Evolutionary conservation across 64 coral and sea anemone species (phyloP).

Genomic region (Hydrozoanthus tunicans): DNA sequence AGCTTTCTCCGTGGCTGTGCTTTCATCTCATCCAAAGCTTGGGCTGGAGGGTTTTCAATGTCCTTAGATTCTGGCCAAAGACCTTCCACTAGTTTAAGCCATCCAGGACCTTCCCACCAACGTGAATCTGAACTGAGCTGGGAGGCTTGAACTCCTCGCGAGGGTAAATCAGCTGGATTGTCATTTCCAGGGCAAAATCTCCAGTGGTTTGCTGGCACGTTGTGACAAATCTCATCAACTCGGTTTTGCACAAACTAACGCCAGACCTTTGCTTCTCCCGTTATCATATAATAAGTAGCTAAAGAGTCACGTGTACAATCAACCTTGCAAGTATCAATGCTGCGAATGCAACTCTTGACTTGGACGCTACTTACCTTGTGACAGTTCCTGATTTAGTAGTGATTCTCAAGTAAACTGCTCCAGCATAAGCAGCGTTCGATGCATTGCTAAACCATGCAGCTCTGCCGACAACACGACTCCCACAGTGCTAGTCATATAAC

Average conservation of each 20-base stretch:
- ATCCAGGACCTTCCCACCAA: conserved; percentile 14
- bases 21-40: conserved; percentile 26
- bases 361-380: background rate
- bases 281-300: conserved; percentile 46
- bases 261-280: conserved; percentile 27
- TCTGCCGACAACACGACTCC: conserved; percentile 1
- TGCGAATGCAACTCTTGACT: conserved; percentile 11
- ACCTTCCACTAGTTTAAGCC: conserved; percentile 12
- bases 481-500: conserved; percentile 16
- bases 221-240: conserved; percentile 2
- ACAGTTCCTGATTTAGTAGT: conserved; percentile 2
- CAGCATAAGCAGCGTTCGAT: conserved; percentile 16
- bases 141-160: conserved; percentile 23
- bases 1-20: conserved; percentile 11
- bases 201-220: background rate
- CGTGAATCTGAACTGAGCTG: background rate
- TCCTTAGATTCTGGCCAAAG: background rate
- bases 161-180: conserved; percentile 28
- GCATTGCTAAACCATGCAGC: conserved; percentile 55
- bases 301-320: conserved; percentile 1
- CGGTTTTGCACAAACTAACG: conserved; percentile 46
- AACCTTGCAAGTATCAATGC: conserved; percentile 50
- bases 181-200: background rate
- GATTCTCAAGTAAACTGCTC: conserved; percentile 57
- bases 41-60: background rate